Percentiles rank a stretch among this genome's conserved stretches.
Conservation (phyloP, 2,113 vertebrate species). For the Lynx canadensis region DNA sequence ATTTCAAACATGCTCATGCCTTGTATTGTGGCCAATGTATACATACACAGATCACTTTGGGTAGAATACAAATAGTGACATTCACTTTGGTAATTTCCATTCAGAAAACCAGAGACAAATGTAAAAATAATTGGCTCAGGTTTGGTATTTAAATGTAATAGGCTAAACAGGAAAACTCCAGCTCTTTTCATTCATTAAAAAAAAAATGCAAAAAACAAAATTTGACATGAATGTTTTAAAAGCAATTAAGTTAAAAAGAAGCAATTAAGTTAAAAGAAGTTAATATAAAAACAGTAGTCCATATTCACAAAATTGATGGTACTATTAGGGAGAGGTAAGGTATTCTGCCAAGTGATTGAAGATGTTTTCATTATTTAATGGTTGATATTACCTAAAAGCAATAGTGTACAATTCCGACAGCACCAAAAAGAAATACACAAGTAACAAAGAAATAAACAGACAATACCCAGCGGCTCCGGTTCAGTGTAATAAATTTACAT, state of each 20-base stretch:
- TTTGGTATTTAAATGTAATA: not conserved
- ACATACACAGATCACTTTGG: not conserved
- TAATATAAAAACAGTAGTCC: not conserved
- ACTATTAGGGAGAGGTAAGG: slow-evolving; percentile 43
- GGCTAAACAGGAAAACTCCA: not conserved
- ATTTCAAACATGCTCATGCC: not conserved
- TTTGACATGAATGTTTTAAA: not conserved
- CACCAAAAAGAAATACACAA: slow-evolving; percentile 40
- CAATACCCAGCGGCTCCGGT: slow-evolving; percentile 34
- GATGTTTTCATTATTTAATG: slow-evolving; percentile 70
- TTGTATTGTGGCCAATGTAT: not conserved
- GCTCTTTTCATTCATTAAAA: not conserved
- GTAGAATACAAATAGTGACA: not conserved
- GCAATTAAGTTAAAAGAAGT: too few relatives aligned
- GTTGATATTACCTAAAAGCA: slow-evolving; percentile 66
- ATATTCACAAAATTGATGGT: slow-evolving; percentile 61
- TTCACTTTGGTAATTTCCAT: not conserved
- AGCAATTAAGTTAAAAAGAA: slow-evolving; percentile 68
- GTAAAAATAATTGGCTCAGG: not conserved
- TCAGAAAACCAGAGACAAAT: not conserved
- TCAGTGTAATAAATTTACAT: slow-evolving; percentile 5
- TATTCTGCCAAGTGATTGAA: slow-evolving; percentile 60
- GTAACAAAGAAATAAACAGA: slow-evolving; percentile 42
- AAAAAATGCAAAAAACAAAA: not conserved
- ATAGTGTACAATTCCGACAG: slow-evolving; percentile 41